Percentiles rank a stretch among this genome's conserved stretches.
These are phyloP conservation scores for Pelagia noctiluca DNA, from an alignment of 30 jellyfish, hydroid and myxozoan species.

Conservation along the genomic window DNA sequence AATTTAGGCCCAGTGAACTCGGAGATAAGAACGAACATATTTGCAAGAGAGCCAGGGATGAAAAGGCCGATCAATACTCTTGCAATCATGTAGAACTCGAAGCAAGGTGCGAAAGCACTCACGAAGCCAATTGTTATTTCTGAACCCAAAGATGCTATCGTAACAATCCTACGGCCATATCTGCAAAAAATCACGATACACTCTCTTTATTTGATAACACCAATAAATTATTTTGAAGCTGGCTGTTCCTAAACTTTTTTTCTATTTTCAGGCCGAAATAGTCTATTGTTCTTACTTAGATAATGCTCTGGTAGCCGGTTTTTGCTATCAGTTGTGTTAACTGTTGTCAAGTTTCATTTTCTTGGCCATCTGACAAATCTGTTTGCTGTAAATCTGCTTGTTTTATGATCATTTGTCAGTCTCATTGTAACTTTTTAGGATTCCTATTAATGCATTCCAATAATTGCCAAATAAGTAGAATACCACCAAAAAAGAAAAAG, in stretches of 20 bases:
- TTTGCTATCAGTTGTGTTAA: too few relatives aligned
- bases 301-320: too few relatives aligned
- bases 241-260: too few relatives aligned
- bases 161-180: slow-evolving; percentile 56
- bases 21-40: slow-evolving; percentile 45
- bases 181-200: slow-evolving; percentile 37
- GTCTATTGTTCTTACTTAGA: too few relatives aligned
- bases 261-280: too few relatives aligned
- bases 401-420: too few relatives aligned
- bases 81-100: not conserved
- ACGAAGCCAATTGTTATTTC: slow-evolving; percentile 33
- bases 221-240: too few relatives aligned
- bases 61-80: slow-evolving; percentile 63
- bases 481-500: not conserved
- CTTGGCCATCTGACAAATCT: too few relatives aligned
- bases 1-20: slow-evolving; percentile 63
- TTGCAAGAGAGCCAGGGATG: slow-evolving; percentile 60
- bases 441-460: not conserved
- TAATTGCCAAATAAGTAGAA: not conserved
- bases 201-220: too few relatives aligned
- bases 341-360: too few relatives aligned
- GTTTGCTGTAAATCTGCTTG: too few relatives aligned
- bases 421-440: too few relatives aligned
- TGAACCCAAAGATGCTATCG: slow-evolving; percentile 29
- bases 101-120: slow-evolving; percentile 50